phyloP scores from a whole-genome alignment of 1,140 invertebrate species.

The Euwallacea fornicatus region DNA sequence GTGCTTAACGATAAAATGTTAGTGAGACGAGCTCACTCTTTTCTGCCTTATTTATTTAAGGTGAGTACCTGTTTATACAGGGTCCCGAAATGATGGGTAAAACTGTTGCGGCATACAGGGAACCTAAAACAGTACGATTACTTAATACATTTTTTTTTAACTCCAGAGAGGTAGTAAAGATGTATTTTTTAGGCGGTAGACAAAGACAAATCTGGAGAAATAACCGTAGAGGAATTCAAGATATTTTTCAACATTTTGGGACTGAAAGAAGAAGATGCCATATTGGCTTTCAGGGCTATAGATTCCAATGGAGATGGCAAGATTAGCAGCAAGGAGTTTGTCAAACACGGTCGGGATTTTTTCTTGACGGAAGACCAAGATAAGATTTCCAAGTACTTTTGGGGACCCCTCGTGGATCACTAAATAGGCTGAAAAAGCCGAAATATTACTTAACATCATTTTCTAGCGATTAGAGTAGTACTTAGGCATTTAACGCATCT shows the following conservation, averaged over 20 bases:
- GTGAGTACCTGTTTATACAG: constrained; percentile 53
- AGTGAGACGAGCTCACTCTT: constrained; percentile 71
- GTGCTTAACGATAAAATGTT: constrained; percentile 73
- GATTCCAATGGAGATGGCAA: constrained; percentile 77
- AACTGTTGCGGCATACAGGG: background rate
- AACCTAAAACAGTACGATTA: background rate
- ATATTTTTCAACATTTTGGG: constrained; percentile 79
- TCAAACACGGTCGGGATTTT: constrained; percentile 75
- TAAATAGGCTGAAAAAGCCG: constrained; percentile 27
- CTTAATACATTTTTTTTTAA: background rate
- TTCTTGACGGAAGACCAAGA: constrained; percentile 75
- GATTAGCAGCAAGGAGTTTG: constrained; percentile 74
- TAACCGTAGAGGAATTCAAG: constrained; percentile 79
- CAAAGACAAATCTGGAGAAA: constrained; percentile 74
- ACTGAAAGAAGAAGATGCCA: constrained; percentile 70
- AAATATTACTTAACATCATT: no score
- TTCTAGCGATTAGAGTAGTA: no score
- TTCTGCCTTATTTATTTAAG: constrained; percentile 78
- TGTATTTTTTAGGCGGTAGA: constrained; percentile 68
- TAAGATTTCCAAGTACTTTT: constrained; percentile 79
- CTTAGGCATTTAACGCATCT: no score
- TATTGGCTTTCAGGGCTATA: constrained; percentile 73
- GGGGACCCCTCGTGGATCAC: constrained; percentile 70
- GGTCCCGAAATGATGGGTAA: background rate
- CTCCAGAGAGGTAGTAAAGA: background rate